Conservation (phyloP, 2,888 invertebrate genomes). For the Trichopria drosophilae region DNA sequence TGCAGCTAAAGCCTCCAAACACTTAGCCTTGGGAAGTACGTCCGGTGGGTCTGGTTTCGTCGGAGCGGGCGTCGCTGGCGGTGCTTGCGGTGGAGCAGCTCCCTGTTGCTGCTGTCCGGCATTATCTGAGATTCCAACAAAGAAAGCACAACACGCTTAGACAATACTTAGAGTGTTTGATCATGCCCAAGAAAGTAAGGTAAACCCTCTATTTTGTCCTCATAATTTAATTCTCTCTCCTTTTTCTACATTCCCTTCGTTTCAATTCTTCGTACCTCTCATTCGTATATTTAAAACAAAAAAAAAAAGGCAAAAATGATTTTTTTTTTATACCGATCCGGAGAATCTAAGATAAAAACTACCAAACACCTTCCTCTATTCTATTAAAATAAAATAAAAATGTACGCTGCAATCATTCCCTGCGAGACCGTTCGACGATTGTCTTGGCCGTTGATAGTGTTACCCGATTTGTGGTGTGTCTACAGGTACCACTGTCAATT, state of each 20-base stretch:
- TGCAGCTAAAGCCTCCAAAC: slow-evolving; percentile 99
- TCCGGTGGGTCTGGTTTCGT: slow-evolving; percentile 77
- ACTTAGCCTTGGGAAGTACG: slow-evolving; percentile 98
- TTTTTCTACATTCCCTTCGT: slow-evolving; percentile 3
- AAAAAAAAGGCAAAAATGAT: slow-evolving; percentile 3
- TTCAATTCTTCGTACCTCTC: slow-evolving; percentile 4
- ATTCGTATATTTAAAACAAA: slow-evolving; percentile 4
- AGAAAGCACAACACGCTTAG: slow-evolving; percentile 60
- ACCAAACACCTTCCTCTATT: no score
- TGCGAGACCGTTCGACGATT: no score
- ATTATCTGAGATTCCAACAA: slow-evolving; percentile 60
- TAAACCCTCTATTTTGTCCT: slow-evolving; percentile 43
- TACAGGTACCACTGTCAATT: no score
- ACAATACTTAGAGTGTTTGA: slow-evolving; percentile 60
- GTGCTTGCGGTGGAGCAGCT: slow-evolving; percentile 62
- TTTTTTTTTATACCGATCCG: no score
- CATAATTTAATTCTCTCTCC: slow-evolving; percentile 8
- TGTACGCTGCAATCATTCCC: no score
- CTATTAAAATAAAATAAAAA: no score
- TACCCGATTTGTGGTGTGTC: no score
- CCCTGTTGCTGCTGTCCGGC: slow-evolving; percentile 59
- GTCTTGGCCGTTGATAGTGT: no score
- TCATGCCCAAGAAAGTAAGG: slow-evolving; percentile 54
- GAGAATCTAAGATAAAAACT: no score
- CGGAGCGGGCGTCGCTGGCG: slow-evolving; percentile 74